Base-by-base conservation (phyloP, 2,113 vertebrate genomes). In the Caloenas nicobarica region DNA sequence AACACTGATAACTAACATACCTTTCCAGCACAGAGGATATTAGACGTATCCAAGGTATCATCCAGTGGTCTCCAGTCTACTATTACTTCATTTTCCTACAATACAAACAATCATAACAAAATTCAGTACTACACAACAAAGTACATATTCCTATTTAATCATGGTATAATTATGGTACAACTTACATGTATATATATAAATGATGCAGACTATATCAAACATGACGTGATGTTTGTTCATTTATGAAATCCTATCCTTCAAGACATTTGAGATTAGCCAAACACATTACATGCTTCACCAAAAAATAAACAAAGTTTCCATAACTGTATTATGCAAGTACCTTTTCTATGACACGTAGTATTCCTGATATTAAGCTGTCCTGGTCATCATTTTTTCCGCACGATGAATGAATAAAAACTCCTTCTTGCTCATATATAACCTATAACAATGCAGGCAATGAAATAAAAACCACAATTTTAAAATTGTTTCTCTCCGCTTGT, bases 21-120 rank as follows among this genome's bases (percentile, higher is more conserved):
- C 99, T 99, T 99, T 97, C 98, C 98, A 95, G 99, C 99, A 98
- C 98, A 99, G 31, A 99, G 98, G 96, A 99, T 99, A 97, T 98
- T 99, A 79, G 99, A 99, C 66, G 98, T 98, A 97, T 99, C 99
- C 50, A 99, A 98, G 5, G 98, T 97, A 66, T 99, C 99, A 94
- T 99, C 99, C 97, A 99, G 26, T 23, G 99, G 99, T 92, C 98
- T 98, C 98, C 98, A 99, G 85, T 99, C 99, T 95, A 99, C 98
- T 54, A 98, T 64, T 73, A 98, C 97, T 96, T 99, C 99, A 66
- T 98, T 98, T 96, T 99, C 99, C 99, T 99, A 81, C 25, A 97
- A 50, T 33, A 76, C 7, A 91, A 93, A 84, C 53, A 77, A 96
- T 61, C 31, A 92, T 33, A n/a, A 86, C 83, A 65, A 69, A 73